Conservation (phyloP, 2,888 invertebrate species). For the Meiosimyza decipiens region DNA sequence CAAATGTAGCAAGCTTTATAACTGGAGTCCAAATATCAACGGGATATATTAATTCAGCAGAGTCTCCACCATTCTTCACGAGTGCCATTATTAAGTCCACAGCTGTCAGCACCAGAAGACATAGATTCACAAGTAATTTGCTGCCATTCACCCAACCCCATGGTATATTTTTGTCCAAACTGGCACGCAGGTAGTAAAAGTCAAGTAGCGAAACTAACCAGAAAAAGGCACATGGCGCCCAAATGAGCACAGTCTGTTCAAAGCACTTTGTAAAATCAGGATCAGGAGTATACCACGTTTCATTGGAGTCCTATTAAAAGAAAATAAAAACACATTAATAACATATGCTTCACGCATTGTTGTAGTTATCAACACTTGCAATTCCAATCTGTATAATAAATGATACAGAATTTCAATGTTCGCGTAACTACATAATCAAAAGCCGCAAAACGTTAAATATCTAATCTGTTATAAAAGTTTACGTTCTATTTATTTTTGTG, state of each 20-base stretch:
- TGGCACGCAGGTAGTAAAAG: constrained; percentile 78
- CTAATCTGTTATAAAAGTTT: no score
- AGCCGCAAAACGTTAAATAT: no score
- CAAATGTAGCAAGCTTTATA: constrained; percentile 82
- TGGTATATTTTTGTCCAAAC: constrained; percentile 82
- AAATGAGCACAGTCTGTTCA: constrained; percentile 88
- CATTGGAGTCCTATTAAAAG: constrained; percentile 76
- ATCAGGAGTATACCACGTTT: constrained; percentile 83
- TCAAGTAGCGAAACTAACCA: constrained; percentile 83
- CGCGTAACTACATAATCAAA: no score
- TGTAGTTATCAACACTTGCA: no score
- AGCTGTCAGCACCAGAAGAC: constrained; percentile 75
- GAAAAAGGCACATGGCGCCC: constrained; percentile 88
- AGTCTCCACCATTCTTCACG: constrained; percentile 68
- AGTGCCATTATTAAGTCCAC: constrained; percentile 76
- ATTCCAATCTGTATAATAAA: no score
- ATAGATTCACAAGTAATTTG: constrained; percentile 75
- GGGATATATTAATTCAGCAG: constrained; percentile 71
- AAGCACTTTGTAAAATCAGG: constrained; percentile 93
- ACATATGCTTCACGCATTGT: not conserved
- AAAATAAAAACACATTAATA: constrained; percentile 33
- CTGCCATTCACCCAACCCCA: constrained; percentile 78
- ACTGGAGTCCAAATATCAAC: constrained; percentile 83
- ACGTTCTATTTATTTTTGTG: not conserved
- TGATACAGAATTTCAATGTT: no score